Base-by-base conservation (phyloP, 2,888 invertebrate species). In the Entomobrya multifasciata region DNA sequence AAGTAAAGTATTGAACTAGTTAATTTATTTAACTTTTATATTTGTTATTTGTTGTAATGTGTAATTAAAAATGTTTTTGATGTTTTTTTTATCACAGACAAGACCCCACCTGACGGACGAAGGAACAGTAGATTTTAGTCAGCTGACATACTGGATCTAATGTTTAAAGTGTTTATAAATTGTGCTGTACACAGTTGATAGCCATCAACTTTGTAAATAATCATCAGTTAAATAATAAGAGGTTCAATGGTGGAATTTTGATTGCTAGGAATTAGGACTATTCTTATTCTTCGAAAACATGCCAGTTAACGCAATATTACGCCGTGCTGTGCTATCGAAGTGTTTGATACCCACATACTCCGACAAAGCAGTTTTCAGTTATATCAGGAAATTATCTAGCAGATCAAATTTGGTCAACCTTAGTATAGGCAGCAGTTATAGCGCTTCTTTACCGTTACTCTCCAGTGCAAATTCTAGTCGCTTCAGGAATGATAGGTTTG, bases 401-500 rank as follows among this genome's bases (percentile, higher is more conserved):
- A 72, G n/a, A 15, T 1, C 72, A 72, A 13, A 15, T 49, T 25
- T 72, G 6, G n/a, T 36, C 6, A 76, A 76, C 20, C 36, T 55
- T 5, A 52, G 55, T 1, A 55, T 30, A 36, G 6, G 76, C 20
- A 17, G 41, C 20, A 15, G n/a, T 49, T 13, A 10, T 30, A 13
- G n/a, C n/a, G 13, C 49, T 15, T 13, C n/a, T 17, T 62, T 60
- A 10, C 22, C 57, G 1, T 2, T 60, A 17, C 36, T 36, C 4
- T 62, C 76, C n/a, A 76, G 76, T 55, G n/a, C 6, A 15, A 76
- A 27, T 11, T 47, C 80, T 80, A 80, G 80, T 80, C 80, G 70
- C 17, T 60, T 36, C 41, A 57, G 22, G 0, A n/a, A 11, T 10
- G 60, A 27, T 2, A 60, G 17, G 10, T 60, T 60, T 25, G 27